phyloP scores from a whole-genome alignment of 2,113 vertebrate genomes.

The Mandrillus leucophaeus region DNA sequence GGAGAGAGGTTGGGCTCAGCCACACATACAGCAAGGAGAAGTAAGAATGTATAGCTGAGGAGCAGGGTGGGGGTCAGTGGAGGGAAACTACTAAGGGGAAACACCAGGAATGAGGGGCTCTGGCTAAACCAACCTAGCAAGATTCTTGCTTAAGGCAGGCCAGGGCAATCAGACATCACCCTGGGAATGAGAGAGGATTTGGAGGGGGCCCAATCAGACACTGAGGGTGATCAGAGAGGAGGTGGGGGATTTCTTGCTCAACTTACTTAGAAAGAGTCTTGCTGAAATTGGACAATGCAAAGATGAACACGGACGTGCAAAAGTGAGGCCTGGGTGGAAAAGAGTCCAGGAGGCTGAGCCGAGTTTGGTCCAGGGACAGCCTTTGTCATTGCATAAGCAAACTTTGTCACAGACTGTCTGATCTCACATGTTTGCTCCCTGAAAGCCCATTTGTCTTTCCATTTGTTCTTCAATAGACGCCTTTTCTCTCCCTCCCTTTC shows the following conservation, averaged over 20 bases:
- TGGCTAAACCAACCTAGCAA: background rate
- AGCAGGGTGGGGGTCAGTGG: background rate
- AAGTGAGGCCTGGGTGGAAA: background rate
- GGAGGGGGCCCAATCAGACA: background rate
- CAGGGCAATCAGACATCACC: background rate
- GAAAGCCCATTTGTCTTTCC: background rate
- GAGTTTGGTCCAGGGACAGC: too few species aligned
- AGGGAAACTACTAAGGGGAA: background rate
- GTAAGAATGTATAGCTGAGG: background rate
- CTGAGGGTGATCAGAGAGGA: background rate
- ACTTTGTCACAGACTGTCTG: accelerated
- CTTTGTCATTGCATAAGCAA: too few species aligned
- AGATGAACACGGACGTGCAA: background rate
- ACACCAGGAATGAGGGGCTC: background rate
- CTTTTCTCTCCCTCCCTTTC: background rate
- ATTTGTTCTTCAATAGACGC: background rate
- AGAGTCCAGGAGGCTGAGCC: background rate
- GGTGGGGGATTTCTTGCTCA: background rate
- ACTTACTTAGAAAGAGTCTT: background rate
- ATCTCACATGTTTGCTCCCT: background rate
- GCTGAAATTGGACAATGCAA: background rate
- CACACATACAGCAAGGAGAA: background rate
- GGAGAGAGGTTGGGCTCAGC: background rate
- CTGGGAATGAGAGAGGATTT: background rate
- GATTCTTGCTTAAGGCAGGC: background rate